Evolutionary conservation across 2,888 invertebrate genomes (phyloP).

Genomic region (Maniola hyperantus): DNA sequence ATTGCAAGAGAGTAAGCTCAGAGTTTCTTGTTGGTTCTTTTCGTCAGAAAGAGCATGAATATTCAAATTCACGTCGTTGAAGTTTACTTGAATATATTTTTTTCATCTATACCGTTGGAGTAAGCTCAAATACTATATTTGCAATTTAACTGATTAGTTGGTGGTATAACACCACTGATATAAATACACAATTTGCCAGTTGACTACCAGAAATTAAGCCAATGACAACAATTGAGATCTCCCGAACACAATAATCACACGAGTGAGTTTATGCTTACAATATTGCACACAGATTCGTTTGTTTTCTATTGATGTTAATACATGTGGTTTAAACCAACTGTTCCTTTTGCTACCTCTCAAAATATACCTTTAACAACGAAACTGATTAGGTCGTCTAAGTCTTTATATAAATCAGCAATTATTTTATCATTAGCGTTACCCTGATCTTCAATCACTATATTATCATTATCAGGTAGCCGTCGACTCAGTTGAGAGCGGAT

Average conservation of each 20-base stretch:
- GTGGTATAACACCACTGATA: too few species aligned
- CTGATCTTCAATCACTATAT: constrained; percentile 70
- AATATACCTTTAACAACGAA: not conserved
- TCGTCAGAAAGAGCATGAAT: too few species aligned
- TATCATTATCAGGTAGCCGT: constrained; percentile 62
- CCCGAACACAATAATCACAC: too few species aligned
- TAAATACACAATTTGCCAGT: too few species aligned
- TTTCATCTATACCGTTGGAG: too few species aligned
- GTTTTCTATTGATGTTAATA: not conserved
- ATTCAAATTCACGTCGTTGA: too few species aligned
- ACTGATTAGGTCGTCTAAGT: constrained; percentile 25
- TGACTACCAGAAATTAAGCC: too few species aligned
- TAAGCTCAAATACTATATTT: too few species aligned
- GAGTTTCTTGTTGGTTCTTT: too few species aligned
- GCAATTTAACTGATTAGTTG: too few species aligned
- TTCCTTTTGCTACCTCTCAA: constrained; percentile 2
- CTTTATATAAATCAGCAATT: constrained; percentile 20
- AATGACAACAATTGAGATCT: too few species aligned
- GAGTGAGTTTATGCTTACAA: not conserved
- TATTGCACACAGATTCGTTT: not conserved
- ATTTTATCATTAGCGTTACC: constrained; percentile 60
- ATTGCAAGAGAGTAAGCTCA: not conserved
- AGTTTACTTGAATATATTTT: too few species aligned
- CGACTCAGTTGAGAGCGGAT: constrained; percentile 56
- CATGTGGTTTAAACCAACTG: not conserved